Conservation (phyloP, 2,888 invertebrate species). For the Caenorhabditis parvicauda region DNA sequence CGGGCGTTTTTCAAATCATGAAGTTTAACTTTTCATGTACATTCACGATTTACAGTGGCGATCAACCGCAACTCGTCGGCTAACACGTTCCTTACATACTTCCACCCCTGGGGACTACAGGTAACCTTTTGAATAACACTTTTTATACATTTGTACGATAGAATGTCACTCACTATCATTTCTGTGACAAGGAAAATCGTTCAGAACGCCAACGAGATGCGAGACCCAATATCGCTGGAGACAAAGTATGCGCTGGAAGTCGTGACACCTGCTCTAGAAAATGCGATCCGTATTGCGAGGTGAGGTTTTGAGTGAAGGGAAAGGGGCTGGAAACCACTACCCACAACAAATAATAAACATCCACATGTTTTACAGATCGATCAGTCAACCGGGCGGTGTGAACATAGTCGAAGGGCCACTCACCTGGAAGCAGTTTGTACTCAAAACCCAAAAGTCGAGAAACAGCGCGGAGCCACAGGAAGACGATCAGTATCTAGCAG, state of each 20-base stretch:
- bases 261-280: constrained; percentile 31
- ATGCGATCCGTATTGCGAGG: constrained; percentile 26
- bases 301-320: no score
- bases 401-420: constrained; percentile 83
- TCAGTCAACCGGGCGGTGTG: not conserved
- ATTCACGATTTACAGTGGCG: constrained; percentile 9
- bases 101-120: constrained; percentile 57
- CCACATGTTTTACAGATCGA: not conserved
- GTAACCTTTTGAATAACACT: no score
- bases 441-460: constrained; percentile 64
- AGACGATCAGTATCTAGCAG: constrained; percentile 60
- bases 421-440: constrained; percentile 95
- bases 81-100: constrained; percentile 26
- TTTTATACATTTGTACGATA: constrained; percentile 2
- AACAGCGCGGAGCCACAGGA: constrained; percentile 25
- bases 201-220: constrained; percentile 45
- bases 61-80: not conserved
- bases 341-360: constrained; percentile 1
- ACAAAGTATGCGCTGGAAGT: constrained; percentile 11
- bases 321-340: no score
- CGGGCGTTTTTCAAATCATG: not conserved
- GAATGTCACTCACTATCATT: no score
- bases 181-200: no score
- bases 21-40: not conserved
- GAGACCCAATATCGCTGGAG: constrained; percentile 35